Evolutionary conservation across 2,888 invertebrate genomes (phyloP), one percentile per base, ranked within the genome.

Genomic region (Sylvicola fuscatus): DNA sequence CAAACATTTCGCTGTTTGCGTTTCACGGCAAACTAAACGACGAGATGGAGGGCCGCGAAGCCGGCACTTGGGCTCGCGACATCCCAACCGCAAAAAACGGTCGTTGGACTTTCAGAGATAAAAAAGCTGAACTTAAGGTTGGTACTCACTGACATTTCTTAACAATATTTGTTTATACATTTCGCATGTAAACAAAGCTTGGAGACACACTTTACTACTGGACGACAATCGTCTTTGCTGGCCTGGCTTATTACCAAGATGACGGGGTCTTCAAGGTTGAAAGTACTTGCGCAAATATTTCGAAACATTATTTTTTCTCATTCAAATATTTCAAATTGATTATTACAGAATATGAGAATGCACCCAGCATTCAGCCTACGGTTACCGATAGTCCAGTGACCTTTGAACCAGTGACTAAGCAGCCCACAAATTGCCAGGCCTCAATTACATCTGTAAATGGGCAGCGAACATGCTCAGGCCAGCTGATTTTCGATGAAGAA

Each of bases 151-250:
- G n/a, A n/a, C n/a, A n/a, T n/a, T n/a, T n/a, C n/a, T n/a, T n/a
- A n/a, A n/a, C n/a, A n/a, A n/a, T n/a, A n/a, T n/a, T n/a, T n/a
- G n/a, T n/a, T n/a, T n/a, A 27, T 27, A 27, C 27, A 27, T 13
- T 29, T 29, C 33, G 5, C 32, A 33, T n/a, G n/a, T n/a, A n/a
- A n/a, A n/a, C n/a, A n/a, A n/a, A n/a, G 14, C 16, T 48, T 3
- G 78, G 76, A 1, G 81, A 82, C 48, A 65, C 63, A 4, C 56
- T 82, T 14, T 73, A 81, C 50, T 81, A 73, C 50, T 81, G 81
- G 80, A 66, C 76, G 1, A 77, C 74, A 45, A 76, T 77, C 1
- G 67, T 76, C 41, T 71, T 72, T 45, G 63, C 72, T 41, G 73
- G 75, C 0, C 52, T 76, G 26, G 79, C 79, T 0, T 78, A 77